Percentiles rank a stretch among this genome's conserved stretches.
Conservation (phyloP, 2,113 vertebrate species). For the Rhynchopsitta pachyrhyncha region DNA sequence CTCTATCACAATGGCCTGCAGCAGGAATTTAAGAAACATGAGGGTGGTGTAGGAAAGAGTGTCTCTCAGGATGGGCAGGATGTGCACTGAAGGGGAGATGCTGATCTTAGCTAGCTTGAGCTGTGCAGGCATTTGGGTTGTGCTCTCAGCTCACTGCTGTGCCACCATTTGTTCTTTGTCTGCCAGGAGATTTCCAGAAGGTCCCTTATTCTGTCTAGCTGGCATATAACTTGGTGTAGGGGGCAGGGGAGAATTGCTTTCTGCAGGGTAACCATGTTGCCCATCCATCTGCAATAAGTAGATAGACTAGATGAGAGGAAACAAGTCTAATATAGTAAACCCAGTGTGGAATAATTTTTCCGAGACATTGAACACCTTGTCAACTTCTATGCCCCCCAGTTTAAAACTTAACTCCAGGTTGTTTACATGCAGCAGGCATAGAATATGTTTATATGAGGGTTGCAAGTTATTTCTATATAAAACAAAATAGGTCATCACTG, state of each 20-base stretch:
- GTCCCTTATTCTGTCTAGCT: background rate
- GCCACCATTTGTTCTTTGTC: background rate
- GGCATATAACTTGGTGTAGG: background rate
- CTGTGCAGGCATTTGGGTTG: background rate
- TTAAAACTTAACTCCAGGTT: background rate
- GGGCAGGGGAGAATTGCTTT: background rate
- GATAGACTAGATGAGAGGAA: background rate
- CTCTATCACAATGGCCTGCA: background rate
- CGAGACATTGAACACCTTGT: background rate
- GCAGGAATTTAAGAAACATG: background rate
- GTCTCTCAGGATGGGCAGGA: background rate
- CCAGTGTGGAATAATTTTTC: background rate
- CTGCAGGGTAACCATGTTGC: background rate
- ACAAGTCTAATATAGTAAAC: background rate
- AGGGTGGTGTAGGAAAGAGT: background rate
- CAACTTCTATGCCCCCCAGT: background rate
- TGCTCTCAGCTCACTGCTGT: rapidly evolving
- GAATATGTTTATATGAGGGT: background rate
- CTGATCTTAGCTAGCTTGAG: background rate
- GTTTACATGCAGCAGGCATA: background rate
- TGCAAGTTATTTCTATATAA: background rate
- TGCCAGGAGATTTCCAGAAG: background rate
- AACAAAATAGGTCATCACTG: background rate
- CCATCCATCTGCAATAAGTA: background rate
- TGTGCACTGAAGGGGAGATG: background rate